phyloP scores from a whole-genome alignment of 2,888 invertebrate species.

The Sarcophaga variegata region DNA sequence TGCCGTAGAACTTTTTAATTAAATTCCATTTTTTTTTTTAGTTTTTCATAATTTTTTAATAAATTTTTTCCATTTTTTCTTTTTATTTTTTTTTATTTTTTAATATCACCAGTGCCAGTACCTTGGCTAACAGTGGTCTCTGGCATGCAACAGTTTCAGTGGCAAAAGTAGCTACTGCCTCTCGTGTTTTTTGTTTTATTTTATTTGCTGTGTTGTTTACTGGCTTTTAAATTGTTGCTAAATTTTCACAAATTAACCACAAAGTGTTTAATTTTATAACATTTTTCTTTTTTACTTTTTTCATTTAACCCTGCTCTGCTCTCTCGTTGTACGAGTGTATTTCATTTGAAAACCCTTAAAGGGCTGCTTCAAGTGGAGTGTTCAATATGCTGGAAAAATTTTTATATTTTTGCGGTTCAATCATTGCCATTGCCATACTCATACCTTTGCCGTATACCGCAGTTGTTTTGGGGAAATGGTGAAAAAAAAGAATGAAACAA shows the following conservation, averaged over 20 bases:
- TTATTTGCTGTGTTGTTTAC: too few relatives aligned
- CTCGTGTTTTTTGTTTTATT: not conserved
- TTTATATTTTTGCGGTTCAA: conserved; percentile 33
- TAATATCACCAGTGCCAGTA: too few relatives aligned
- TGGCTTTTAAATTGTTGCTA: conserved; percentile 40
- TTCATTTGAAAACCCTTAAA: not conserved
- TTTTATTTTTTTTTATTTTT: too few relatives aligned
- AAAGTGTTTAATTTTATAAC: conserved; percentile 44
- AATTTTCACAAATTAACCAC: conserved; percentile 61
- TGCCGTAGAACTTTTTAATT: conserved; percentile 51
- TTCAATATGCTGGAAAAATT: conserved; percentile 1
- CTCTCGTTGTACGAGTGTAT: not conserved
- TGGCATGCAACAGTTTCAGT: not conserved
- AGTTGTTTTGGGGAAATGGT: too few relatives aligned
- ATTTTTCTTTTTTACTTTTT: not conserved
- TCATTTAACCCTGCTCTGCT: not conserved
- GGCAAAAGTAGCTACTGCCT: not conserved
- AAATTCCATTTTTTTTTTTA: conserved; percentile 38
- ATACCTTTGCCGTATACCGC: too few relatives aligned
- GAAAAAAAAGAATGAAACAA: too few relatives aligned
- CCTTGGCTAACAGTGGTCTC: not conserved
- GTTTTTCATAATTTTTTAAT: conserved; percentile 47
- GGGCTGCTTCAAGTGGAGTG: not conserved
- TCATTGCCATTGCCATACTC: not conserved
- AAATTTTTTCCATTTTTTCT: not conserved